Evolutionary conservation across 2,888 invertebrate genomes (phyloP), one percentile per base, ranked within the genome.

Genomic region (Ischnus inquisitorius): DNA sequence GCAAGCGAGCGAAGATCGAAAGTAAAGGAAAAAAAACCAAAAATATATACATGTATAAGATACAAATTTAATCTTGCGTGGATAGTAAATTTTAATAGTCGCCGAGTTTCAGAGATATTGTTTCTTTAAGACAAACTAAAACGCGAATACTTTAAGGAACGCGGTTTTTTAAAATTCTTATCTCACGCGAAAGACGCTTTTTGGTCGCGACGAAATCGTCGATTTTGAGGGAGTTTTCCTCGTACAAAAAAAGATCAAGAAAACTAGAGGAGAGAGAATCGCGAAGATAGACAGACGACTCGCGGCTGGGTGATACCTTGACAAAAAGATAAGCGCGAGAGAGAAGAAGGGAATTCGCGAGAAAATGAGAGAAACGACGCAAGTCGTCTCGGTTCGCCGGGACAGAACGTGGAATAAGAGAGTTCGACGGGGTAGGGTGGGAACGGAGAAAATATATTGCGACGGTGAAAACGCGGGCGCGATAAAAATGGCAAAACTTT

Each of bases 401-500:
- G 64, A 75, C 41, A 54, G 28, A 72, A 60, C 43, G 28, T 46
- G 41, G 25, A 43, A 51, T 16, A 65, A 39, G 60, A 14, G 65
- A 76, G 57, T 12, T 12, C 19, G 68, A n/a, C 8, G 34, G 48
- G 48, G n/a, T n/a, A n/a, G n/a, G 22, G 25, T 46, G 60, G n/a
- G 67, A 25, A 43, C 57, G 65, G 64, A 60, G 69, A 71, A 74
- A 77, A 83, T 80, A 80, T 77, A 83, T 80, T 64, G 80, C 74
- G 34, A 69, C 60, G 81, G 69, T 75, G 84, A 84, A 34, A 81
- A 84, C 76, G 77, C 72, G 84, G 71, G 60, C 71, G 81, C 76
- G 81, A 85, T 86, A 85, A 86, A 84, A 85, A 86, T 84, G 85
- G 82, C 84, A 75, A 85, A 86, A 86, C 69, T 86, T 86, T 86